These are phyloP conservation scores for Oithona nana DNA, from an alignment of 2,888 invertebrate species.

Conservation along the genomic window DNA sequence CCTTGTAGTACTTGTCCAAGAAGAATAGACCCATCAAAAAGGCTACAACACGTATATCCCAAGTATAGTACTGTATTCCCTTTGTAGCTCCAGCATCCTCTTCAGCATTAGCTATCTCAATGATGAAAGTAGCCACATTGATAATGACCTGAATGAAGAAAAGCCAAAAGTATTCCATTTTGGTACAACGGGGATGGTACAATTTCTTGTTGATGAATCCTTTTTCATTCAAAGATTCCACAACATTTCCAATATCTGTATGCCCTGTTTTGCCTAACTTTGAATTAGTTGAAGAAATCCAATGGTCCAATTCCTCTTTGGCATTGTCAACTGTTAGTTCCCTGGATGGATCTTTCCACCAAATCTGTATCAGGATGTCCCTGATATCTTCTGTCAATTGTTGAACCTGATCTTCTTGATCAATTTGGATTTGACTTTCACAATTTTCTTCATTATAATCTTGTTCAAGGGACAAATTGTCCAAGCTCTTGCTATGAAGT, in stretches of 20 bases:
- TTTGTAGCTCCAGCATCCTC: neutral
- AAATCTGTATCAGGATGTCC: neutral
- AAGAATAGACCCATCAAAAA: slow-evolving; percentile 3
- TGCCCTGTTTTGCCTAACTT: too few species aligned
- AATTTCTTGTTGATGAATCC: slow-evolving; percentile 2
- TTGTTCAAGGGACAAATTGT: neutral
- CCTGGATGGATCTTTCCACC: slow-evolving; percentile 10
- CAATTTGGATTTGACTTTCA: neutral
- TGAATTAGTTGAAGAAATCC: too few species aligned
- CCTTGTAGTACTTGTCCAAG: neutral
- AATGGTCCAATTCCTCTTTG: neutral
- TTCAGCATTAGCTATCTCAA: slow-evolving; percentile 7
- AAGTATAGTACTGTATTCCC: slow-evolving; percentile 4
- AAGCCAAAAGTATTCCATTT: slow-evolving; percentile 10
- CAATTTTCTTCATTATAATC: neutral
- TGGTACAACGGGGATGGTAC: slow-evolving; percentile 12
- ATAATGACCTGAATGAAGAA: neutral
- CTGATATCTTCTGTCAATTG: neutral
- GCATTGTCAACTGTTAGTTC: neutral
- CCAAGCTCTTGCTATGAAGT: neutral
- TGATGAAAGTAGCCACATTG: neutral
- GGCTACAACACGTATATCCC: slow-evolving; percentile 4
- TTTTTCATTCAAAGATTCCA: too few species aligned
- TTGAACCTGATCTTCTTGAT: too few species aligned
- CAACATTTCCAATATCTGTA: too few species aligned